These are phyloP conservation scores for Zaprionus inermis DNA, from an alignment of 1,140 invertebrate genomes.

Conservation along the genomic window DNA sequence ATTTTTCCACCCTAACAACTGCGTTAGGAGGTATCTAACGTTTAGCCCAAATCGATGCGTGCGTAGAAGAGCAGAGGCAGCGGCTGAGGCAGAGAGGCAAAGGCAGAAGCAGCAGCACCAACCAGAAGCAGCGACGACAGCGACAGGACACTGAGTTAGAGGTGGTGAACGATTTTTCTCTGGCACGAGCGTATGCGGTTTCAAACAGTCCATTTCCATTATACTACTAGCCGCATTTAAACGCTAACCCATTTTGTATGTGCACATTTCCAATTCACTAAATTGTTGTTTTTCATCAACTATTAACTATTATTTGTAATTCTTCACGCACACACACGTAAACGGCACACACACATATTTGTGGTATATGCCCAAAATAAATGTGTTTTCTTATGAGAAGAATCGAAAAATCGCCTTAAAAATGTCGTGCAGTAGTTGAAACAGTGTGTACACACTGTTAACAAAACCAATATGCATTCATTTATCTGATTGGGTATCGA, in stretches of 20 bases:
- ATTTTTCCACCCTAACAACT: constrained; percentile 81
- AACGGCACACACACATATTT: constrained; percentile 54
- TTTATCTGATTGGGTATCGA: constrained; percentile 45
- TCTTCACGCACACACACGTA: constrained; percentile 55
- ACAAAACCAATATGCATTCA: constrained; percentile 6
- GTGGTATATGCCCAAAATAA: constrained; percentile 52
- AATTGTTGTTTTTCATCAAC: constrained; percentile 21
- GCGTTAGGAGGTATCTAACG: constrained; percentile 83
- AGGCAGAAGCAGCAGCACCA: constrained; percentile 42
- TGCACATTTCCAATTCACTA: constrained; percentile 36
- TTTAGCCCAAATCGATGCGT: constrained; percentile 83
- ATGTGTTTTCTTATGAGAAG: constrained; percentile 75
- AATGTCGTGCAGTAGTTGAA: constrained; percentile 40
- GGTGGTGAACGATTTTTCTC: constrained; percentile 66
- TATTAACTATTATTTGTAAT: constrained; percentile 48
- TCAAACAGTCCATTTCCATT: constrained; percentile 50
- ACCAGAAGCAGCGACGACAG: constrained; percentile 37
- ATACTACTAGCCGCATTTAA: constrained; percentile 37
- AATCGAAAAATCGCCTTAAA: constrained; percentile 58
- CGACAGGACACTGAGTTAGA: constrained; percentile 51
- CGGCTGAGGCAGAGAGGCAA: constrained; percentile 29
- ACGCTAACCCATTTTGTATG: constrained; percentile 35
- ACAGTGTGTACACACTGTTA: constrained; percentile 57
- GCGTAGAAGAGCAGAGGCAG: constrained; percentile 60
- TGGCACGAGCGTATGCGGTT: constrained; percentile 51